These are phyloP conservation scores for Plectrocnemia conspersa DNA, from an alignment of 1,140 invertebrate genomes.

Conservation along the genomic window DNA sequence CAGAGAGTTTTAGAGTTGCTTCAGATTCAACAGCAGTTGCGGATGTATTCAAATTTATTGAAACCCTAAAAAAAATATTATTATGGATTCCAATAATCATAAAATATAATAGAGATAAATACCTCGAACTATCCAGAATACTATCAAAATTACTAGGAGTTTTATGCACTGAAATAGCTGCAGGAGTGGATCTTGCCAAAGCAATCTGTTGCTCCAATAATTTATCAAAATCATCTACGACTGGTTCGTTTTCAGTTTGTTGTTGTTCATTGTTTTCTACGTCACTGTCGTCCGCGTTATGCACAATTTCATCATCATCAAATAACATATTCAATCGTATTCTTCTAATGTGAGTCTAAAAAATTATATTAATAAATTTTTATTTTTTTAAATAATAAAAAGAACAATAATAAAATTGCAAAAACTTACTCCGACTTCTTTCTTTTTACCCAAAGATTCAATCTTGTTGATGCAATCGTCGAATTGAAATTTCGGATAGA, in stretches of 20 bases:
- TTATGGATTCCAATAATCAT: background rate
- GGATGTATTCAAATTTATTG: constrained; percentile 25
- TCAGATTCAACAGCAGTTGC: constrained; percentile 36
- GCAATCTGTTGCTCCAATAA: constrained; percentile 48
- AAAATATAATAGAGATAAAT: constrained; percentile 8
- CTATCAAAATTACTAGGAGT: background rate
- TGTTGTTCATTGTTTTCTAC: too few species aligned
- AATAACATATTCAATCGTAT: constrained; percentile 44
- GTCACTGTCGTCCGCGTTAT: too few species aligned
- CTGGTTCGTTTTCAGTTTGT: constrained; percentile 43
- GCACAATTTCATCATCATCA: constrained; percentile 40
- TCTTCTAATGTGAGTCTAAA: constrained; percentile 46
- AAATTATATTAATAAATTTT: background rate
- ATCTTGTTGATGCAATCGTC: constrained; percentile 78
- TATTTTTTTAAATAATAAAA: too few species aligned
- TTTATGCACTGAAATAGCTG: constrained; percentile 16
- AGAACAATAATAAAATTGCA: too few species aligned
- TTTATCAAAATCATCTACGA: constrained; percentile 47
- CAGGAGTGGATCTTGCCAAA: constrained; percentile 31
- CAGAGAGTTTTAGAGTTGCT: constrained; percentile 43
- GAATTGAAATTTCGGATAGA: constrained; percentile 85
- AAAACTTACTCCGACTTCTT: constrained; percentile 54
- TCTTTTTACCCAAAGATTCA: constrained; percentile 74
- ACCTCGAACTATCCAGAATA: too few species aligned
- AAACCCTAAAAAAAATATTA: background rate